phyloP scores from a whole-genome alignment of 2,888 invertebrate species.

The Panzeria rudis region DNA sequence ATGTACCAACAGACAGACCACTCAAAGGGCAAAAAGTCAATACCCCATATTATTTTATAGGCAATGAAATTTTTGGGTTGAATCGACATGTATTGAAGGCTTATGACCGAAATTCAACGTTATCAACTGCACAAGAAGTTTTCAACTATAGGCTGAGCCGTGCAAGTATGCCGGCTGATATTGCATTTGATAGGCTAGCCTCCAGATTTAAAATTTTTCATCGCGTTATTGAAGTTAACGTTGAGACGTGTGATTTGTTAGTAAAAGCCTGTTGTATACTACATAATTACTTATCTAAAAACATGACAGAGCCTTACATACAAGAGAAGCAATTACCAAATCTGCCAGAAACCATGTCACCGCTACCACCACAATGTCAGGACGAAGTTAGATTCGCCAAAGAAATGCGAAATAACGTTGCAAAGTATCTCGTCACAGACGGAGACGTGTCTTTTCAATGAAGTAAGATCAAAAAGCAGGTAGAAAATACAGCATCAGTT shows the following conservation, averaged over 20 bases:
- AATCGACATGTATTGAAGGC: no score
- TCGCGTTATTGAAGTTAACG: conserved; percentile 6
- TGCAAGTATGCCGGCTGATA: conserved; percentile 28
- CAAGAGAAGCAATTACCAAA: neutral
- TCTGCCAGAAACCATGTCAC: neutral
- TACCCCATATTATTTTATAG: conserved; percentile 33
- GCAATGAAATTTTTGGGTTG: conserved; percentile 37
- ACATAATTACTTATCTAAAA: conserved; percentile 31
- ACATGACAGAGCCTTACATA: no score
- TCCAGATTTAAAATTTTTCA: conserved; percentile 18
- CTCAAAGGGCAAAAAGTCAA: neutral
- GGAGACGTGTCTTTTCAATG: conserved; percentile 1
- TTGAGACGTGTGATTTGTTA: neutral
- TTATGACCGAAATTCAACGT: no score
- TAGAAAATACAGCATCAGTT: conserved; percentile 2
- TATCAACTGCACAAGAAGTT: conserved; percentile 20
- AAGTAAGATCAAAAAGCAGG: conserved; percentile 25
- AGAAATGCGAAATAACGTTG: conserved; percentile 8
- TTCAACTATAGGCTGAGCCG: conserved; percentile 47
- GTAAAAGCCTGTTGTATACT: conserved; percentile 42
- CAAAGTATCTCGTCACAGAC: neutral
- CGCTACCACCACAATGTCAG: neutral
- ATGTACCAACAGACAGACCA: neutral
- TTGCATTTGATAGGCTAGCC: conserved; percentile 37
- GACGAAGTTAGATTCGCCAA: neutral